phyloP scores from a whole-genome alignment of 2,113 vertebrate species.

The Corythornis cristatus region DNA sequence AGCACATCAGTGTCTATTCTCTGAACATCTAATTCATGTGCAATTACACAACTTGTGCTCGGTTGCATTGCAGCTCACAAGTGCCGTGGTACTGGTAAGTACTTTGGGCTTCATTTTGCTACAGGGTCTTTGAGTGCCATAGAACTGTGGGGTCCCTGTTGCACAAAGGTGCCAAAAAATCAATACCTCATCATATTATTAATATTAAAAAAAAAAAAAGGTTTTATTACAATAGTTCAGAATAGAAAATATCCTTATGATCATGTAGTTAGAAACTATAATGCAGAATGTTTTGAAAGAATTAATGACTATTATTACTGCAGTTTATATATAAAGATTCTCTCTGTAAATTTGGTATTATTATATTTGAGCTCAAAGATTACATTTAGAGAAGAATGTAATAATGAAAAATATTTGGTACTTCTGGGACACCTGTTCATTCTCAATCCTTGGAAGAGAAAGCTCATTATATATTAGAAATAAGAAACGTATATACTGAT shows the following conservation, averaged over 20 bases:
- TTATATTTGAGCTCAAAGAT: background rate
- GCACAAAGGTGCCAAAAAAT: background rate
- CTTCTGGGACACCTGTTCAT: background rate
- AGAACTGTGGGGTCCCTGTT: background rate
- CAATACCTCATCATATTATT: background rate
- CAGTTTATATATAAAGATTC: background rate
- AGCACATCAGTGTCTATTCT: background rate
- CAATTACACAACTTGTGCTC: conserved; percentile 12
- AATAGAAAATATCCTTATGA: background rate
- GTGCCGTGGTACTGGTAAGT: background rate
- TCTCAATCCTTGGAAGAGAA: background rate
- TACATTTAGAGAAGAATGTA: background rate
- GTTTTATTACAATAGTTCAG: background rate
- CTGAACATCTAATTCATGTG: background rate
- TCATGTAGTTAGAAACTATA: background rate
- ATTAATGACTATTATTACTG: background rate
- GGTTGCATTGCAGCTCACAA: background rate
- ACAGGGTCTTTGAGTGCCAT: background rate
- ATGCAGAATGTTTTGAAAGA: background rate
- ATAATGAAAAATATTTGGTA: background rate
- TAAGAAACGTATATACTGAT: background rate
- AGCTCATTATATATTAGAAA: background rate
- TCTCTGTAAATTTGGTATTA: background rate
- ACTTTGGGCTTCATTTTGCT: background rate
- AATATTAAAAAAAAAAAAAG: background rate